Conservation (phyloP, 1,140 invertebrate genomes). For the Drosophila pseudoananassae region DNA sequence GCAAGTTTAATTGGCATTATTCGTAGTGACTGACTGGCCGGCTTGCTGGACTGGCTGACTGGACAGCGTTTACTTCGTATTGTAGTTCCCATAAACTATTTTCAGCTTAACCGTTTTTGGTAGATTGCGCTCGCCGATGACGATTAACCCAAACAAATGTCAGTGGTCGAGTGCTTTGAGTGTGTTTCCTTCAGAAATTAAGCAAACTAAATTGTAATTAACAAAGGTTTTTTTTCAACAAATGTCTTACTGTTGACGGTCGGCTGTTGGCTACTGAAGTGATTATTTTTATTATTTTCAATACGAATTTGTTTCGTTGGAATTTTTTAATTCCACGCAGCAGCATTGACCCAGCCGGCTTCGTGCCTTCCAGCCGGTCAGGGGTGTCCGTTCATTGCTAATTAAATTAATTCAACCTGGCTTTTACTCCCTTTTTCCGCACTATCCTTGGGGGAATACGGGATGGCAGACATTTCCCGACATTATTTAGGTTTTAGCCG, state of each 20-base stretch:
- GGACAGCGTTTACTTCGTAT: conserved; percentile 50
- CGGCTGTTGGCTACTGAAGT: conserved; percentile 35
- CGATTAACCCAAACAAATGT: conserved; percentile 42
- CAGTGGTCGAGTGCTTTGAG: conserved; percentile 16
- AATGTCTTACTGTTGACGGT: conserved; percentile 40
- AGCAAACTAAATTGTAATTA: conserved; percentile 53
- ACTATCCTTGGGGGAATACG: conserved; percentile 26
- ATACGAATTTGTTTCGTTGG: conserved; percentile 45
- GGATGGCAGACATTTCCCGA: conserved; percentile 39
- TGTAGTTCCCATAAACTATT: conserved; percentile 61
- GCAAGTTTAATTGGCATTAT: conserved; percentile 79
- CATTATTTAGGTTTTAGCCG: conserved; percentile 77
- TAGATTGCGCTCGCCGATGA: conserved; percentile 32
- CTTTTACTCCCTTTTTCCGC: conserved; percentile 3
- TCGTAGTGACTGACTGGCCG: conserved; percentile 37
- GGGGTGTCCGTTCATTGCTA: conserved; percentile 36
- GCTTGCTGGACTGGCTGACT: conserved; percentile 7
- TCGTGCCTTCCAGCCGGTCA: conserved; percentile 44
- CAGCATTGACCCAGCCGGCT: conserved; percentile 61
- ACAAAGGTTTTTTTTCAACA: conserved; percentile 45
- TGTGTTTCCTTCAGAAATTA: conserved; percentile 50
- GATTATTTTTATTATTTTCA: conserved; percentile 60
- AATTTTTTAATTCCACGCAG: conserved; percentile 42
- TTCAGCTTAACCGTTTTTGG: conserved; percentile 44
- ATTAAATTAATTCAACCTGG: conserved; percentile 65